These are phyloP conservation scores for Oceanodroma tethys DNA, from an alignment of 2,113 vertebrate genomes.

Conservation along the genomic window DNA sequence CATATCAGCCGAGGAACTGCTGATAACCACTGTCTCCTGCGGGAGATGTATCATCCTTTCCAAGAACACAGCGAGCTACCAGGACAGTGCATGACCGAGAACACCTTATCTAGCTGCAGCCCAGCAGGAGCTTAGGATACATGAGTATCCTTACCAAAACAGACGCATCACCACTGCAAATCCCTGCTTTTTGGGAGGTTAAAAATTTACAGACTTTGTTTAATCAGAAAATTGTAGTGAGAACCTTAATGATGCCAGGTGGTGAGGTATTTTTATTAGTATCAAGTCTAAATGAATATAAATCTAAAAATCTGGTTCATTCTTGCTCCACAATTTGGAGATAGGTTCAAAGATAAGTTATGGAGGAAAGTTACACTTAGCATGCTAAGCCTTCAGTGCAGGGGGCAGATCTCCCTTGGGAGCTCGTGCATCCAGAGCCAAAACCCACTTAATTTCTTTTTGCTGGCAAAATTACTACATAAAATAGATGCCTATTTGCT, in stretches of 20 bases:
- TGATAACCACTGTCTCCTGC: not conserved
- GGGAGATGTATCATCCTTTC: not conserved
- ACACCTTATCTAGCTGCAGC: not conserved
- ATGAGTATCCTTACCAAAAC: not conserved
- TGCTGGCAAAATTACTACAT: not conserved
- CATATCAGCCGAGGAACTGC: not conserved
- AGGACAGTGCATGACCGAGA: not conserved
- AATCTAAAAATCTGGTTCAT: not conserved
- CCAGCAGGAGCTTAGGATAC: not conserved
- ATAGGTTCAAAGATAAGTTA: not conserved
- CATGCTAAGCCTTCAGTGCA: not conserved
- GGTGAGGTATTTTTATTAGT: not conserved
- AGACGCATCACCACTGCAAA: not conserved
- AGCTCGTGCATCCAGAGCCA: not conserved
- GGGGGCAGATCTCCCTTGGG: not conserved
- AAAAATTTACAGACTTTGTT: accelerated
- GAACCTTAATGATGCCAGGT: not conserved
- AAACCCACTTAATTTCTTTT: not conserved
- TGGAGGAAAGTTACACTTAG: not conserved
- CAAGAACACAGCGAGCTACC: not conserved
- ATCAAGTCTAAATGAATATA: not conserved
- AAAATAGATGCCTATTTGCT: not conserved
- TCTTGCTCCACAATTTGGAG: not conserved
- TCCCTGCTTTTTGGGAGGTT: not conserved
- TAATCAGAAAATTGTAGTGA: not conserved